Percentiles rank a stretch among this genome's conserved stretches.
Conservation (phyloP, 2,113 vertebrate genomes). For the Calyptomena viridis region DNA sequence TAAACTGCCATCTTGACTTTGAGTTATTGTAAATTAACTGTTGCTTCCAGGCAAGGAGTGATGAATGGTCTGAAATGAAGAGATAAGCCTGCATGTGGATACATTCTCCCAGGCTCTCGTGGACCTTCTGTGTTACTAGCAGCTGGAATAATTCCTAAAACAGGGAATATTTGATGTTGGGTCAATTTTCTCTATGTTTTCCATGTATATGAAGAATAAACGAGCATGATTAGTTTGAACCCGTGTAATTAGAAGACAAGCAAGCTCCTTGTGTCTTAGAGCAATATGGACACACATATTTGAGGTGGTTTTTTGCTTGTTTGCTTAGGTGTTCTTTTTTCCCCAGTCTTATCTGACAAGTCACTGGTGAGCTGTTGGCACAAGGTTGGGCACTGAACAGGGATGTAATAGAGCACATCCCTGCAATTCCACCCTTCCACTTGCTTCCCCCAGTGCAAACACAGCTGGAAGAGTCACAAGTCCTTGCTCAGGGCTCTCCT, state of each 20-base stretch:
- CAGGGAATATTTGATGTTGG: background rate
- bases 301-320: background rate
- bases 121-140: background rate
- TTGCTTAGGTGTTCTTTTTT: background rate
- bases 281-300: background rate
- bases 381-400: background rate
- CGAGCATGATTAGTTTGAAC: background rate
- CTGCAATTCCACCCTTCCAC: background rate
- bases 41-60: constrained; percentile 10
- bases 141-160: constrained; percentile 27
- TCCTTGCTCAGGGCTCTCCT: background rate
- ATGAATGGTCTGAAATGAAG: constrained; percentile 25
- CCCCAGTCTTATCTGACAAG: background rate
- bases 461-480: background rate
- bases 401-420: background rate
- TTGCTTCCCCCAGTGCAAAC: background rate
- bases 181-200: background rate
- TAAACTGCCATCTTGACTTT: background rate
- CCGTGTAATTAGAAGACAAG: background rate
- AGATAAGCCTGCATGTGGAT: constrained; percentile 14
- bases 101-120: constrained; percentile 33
- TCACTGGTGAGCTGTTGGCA: background rate
- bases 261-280: background rate
- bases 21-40: constrained; percentile 54
- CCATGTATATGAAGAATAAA: background rate